Evolutionary conservation across 2,888 invertebrate species (phyloP).

Genomic region (Ommatoiulus sabulosus): DNA sequence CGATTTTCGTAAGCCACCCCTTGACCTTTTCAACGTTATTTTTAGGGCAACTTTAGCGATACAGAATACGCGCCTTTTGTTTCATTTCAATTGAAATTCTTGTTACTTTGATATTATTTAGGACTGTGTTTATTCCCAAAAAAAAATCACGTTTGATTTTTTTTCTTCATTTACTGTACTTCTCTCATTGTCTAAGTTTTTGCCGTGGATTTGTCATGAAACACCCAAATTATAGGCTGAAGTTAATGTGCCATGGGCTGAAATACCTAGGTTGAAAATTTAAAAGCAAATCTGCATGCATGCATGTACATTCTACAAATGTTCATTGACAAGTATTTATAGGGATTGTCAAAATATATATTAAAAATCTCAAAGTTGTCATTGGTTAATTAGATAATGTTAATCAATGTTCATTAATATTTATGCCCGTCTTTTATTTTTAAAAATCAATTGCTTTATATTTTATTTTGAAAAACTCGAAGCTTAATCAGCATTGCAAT

Average conservation of each 20-base stretch:
- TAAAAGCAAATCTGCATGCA: not conserved
- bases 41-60: conserved; percentile 29
- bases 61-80: conserved; percentile 20
- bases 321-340: too few species aligned
- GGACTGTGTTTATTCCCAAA: not conserved
- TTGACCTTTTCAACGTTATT: conserved; percentile 44
- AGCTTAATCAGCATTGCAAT: not conserved
- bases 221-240: not conserved
- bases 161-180: not conserved
- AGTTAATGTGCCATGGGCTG: not conserved
- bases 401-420: too few species aligned
- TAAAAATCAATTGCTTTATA: too few species aligned
- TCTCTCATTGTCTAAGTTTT: not conserved
- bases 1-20: conserved; percentile 27
- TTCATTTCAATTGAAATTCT: conserved; percentile 42
- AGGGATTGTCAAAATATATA: too few species aligned
- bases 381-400: too few species aligned
- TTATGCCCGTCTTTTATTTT: too few species aligned
- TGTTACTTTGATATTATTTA: conserved; percentile 1
- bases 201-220: not conserved
- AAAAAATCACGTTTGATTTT: not conserved
- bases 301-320: too few species aligned
- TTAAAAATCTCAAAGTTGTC: too few species aligned
- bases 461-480: too few species aligned
- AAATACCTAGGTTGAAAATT: not conserved